Conservation (phyloP, 2,888 invertebrate species). For the Scaptodrosophila latifasciaeformis region DNA sequence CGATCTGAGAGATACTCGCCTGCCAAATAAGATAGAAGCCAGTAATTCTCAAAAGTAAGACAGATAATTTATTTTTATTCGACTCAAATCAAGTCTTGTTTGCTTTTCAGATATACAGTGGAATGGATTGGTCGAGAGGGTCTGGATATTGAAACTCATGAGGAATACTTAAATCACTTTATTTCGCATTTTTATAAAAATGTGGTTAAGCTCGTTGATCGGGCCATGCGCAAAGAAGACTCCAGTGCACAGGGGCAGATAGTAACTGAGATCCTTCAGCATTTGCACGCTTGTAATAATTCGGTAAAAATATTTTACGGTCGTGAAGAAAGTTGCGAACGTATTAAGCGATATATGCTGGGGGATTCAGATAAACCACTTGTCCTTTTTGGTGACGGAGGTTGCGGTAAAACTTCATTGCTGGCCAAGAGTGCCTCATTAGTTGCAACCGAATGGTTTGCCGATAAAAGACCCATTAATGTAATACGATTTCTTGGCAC, state of each 20-base stretch:
- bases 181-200: constrained; percentile 95
- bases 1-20: constrained; percentile 90
- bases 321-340: constrained; percentile 87
- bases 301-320: constrained; percentile 96
- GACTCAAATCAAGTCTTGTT: neutral
- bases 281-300: constrained; percentile 95
- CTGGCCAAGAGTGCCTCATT: constrained; percentile 93
- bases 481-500: constrained; percentile 95
- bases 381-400: constrained; percentile 94
- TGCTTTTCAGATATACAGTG: constrained; percentile 84
- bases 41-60: constrained; percentile 90
- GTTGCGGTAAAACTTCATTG: constrained; percentile 97
- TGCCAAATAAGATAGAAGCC: constrained; percentile 91
- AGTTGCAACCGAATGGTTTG: constrained; percentile 84
- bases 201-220: constrained; percentile 92
- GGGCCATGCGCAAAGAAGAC: constrained; percentile 96
- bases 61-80: neutral
- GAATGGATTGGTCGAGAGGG: constrained; percentile 99
- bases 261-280: constrained; percentile 94
- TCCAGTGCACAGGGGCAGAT: constrained; percentile 95
- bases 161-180: constrained; percentile 94
- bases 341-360: constrained; percentile 88
- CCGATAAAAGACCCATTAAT: constrained; percentile 86
- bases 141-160: constrained; percentile 92
- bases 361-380: constrained; percentile 90